phyloP scores from a whole-genome alignment of 2,797 vertebrate genomes.

The Platalea minor region DNA sequence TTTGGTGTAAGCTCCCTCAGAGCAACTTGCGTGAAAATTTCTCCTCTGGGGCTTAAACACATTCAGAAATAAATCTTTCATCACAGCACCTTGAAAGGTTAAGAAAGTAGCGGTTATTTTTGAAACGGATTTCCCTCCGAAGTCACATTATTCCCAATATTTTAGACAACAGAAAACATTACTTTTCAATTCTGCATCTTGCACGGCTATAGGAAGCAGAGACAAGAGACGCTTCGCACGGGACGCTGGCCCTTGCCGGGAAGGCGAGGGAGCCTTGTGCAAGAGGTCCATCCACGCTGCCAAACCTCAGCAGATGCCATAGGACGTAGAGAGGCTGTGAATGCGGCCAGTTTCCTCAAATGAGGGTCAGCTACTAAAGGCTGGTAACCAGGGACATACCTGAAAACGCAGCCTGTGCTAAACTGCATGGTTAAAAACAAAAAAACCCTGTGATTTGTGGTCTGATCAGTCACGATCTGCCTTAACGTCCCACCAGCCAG shows the following conservation, averaged over 20 bases:
- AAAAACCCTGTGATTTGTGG: background rate
- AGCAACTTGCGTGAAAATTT: background rate
- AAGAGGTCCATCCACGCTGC: background rate
- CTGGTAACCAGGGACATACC: background rate
- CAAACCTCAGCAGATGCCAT: background rate
- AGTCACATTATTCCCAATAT: background rate
- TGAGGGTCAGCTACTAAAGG: background rate
- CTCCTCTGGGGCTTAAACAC: conserved; percentile 17
- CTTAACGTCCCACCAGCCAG: background rate
- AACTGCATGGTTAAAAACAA: rapidly evolving
- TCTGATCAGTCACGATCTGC: background rate
- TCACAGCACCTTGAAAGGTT: background rate
- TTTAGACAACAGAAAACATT: background rate
- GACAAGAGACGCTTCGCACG: rapidly evolving
- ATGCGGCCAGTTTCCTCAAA: rapidly evolving
- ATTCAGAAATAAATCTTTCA: background rate
- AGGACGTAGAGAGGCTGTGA: background rate
- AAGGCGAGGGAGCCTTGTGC: rapidly evolving
- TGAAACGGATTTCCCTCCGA: background rate
- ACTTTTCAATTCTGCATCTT: background rate
- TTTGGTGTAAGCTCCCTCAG: conserved; percentile 11
- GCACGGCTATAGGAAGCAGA: background rate
- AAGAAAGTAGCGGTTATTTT: background rate
- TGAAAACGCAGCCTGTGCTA: background rate
- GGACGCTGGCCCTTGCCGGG: background rate